Conservation (phyloP, 2,888 invertebrate species). For the Temnothorax ravouxi region DNA sequence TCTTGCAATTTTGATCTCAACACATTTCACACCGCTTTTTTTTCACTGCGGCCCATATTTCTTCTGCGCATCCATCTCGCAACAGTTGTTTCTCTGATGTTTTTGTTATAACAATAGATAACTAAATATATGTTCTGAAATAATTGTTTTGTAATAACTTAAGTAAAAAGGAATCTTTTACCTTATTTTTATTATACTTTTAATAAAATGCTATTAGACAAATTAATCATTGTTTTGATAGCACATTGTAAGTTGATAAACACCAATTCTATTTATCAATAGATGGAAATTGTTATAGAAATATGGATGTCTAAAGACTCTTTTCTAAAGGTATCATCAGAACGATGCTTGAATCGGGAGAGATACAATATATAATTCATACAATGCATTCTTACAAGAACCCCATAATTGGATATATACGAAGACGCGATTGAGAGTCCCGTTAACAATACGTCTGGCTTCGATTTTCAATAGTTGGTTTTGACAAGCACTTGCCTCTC, state of each 20-base stretch:
- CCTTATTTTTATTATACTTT: conserved; percentile 4
- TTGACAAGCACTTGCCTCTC: conserved; percentile 73
- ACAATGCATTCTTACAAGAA: conserved; percentile 74
- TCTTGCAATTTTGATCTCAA: conserved; percentile 59
- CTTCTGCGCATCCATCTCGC: not conserved
- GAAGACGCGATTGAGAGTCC: conserved; percentile 73
- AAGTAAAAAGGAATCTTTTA: conserved; percentile 4
- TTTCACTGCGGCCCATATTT: conserved; percentile 10
- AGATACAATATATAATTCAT: conserved; percentile 76
- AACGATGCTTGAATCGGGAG: conserved; percentile 52
- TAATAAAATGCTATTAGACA: not conserved
- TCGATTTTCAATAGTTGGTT: conserved; percentile 82
- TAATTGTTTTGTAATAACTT: not conserved
- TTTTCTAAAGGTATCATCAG: not conserved
- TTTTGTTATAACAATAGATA: conserved; percentile 5
- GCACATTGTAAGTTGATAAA: not conserved
- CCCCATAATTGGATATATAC: conserved; percentile 80
- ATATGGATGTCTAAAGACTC: not conserved
- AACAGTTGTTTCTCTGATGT: not conserved
- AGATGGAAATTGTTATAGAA: conserved; percentile 23
- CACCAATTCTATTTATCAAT: not conserved
- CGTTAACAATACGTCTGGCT: conserved; percentile 78
- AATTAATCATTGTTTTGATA: not conserved
- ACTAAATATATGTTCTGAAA: not conserved
- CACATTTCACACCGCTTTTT: conserved; percentile 11